Evolutionary conservation across 1,140 invertebrate genomes (phyloP).

Genomic region (Stenopsyche tienmushanensis): DNA sequence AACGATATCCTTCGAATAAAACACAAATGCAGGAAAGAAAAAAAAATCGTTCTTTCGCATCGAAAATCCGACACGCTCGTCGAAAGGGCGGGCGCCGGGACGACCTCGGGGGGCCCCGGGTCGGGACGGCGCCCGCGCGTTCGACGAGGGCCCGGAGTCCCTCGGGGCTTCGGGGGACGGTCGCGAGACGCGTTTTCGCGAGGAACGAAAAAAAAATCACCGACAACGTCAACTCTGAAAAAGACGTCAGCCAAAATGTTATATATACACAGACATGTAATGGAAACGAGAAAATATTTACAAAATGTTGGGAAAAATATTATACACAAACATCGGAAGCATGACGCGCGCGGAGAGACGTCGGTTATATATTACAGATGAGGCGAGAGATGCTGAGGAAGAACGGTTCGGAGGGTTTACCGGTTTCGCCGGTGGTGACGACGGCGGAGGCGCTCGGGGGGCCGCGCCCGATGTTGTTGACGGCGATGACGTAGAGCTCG

Average conservation of each 20-base stretch:
- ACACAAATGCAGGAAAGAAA: no score
- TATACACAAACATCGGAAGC: neutral
- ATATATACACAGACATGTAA: neutral
- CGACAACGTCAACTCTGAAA: no score
- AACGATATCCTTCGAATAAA: no score
- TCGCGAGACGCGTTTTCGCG: no score
- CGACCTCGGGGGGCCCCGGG: no score
- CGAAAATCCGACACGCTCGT: no score
- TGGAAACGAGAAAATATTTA: neutral
- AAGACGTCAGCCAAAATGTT: neutral
- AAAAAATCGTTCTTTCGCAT: no score
- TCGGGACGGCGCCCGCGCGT: no score
- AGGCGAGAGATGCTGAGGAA: neutral
- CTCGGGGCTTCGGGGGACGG: no score
- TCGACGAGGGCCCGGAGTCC: no score
- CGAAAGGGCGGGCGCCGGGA: no score
- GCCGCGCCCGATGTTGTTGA: slow-evolving; percentile 90
- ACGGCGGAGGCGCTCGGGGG: slow-evolving; percentile 80
- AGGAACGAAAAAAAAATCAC: no score
- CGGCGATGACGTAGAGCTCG: slow-evolving; percentile 93
- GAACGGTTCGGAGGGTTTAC: slow-evolving; percentile 65
- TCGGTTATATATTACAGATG: neutral
- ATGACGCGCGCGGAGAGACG: neutral
- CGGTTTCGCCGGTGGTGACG: slow-evolving; percentile 94
- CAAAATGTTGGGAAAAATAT: neutral